These are phyloP conservation scores for Endotricha flammealis DNA, from an alignment of 2,888 invertebrate genomes.

Conservation along the genomic window DNA sequence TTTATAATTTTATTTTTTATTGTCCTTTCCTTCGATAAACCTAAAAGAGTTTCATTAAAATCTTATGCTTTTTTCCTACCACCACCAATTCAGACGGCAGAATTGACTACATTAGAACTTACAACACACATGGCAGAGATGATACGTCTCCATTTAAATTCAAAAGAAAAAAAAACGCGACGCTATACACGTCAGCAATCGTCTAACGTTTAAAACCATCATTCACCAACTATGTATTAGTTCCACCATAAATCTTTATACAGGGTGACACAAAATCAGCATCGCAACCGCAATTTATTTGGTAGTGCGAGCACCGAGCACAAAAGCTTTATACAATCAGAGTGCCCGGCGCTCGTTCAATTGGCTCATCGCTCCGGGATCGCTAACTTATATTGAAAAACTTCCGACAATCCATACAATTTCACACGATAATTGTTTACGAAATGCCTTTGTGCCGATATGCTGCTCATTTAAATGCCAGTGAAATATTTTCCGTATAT, in stretches of 20 bases:
- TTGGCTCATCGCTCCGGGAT: conserved; percentile 7
- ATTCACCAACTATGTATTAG: neutral
- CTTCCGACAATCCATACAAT: conserved; percentile 15
- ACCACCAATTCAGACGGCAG: too few species aligned
- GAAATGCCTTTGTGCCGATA: conserved; percentile 6
- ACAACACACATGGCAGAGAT: too few species aligned
- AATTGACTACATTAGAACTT: too few species aligned
- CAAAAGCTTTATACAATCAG: conserved; percentile 3
- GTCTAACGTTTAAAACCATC: too few species aligned
- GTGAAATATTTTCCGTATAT: too few species aligned
- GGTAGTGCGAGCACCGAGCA: neutral
- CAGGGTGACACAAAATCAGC: neutral
- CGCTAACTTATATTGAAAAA: conserved; percentile 23
- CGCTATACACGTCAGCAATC: too few species aligned
- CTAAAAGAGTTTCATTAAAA: too few species aligned
- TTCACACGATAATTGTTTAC: conserved; percentile 2
- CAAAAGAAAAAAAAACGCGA: too few species aligned
- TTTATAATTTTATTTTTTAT: too few species aligned
- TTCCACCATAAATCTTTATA: neutral
- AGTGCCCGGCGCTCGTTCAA: conserved; percentile 4
- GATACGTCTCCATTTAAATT: too few species aligned
- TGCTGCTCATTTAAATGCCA: neutral
- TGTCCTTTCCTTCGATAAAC: too few species aligned
- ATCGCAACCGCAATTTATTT: neutral
- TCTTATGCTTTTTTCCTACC: too few species aligned